phyloP scores from a whole-genome alignment of 2,888 invertebrate genomes.

The Brachyptera putata region DNA sequence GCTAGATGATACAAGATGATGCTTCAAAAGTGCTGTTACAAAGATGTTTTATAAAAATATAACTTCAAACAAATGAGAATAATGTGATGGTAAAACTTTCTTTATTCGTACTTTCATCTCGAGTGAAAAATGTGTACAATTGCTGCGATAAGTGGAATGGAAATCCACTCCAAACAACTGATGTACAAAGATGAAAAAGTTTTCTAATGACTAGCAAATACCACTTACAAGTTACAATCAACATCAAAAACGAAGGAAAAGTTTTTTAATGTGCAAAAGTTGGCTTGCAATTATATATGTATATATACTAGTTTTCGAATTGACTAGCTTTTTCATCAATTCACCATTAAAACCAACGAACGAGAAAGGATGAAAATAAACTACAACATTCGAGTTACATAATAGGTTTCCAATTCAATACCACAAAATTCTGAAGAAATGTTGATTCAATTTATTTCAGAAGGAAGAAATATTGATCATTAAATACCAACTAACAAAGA shows the following conservation, averaged over 20 bases:
- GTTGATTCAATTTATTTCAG: neutral
- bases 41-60: too few relatives aligned
- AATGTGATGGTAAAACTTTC: too few relatives aligned
- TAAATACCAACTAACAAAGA: neutral
- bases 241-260: neutral
- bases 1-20: too few relatives aligned
- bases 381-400: neutral
- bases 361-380: neutral
- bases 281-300: too few relatives aligned
- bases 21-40: too few relatives aligned
- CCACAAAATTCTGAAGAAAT: neutral
- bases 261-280: too few relatives aligned
- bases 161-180: neutral
- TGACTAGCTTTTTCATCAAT: neutral
- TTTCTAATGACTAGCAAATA: slow-evolving; percentile 4
- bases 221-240: neutral
- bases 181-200: neutral
- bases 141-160: neutral
- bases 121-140: neutral
- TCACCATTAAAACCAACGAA: neutral
- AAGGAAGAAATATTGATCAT: slow-evolving; percentile 3
- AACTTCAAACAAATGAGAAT: too few relatives aligned
- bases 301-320: too few relatives aligned
- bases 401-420: neutral
- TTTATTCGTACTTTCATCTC: neutral